Conservation (phyloP, 1,140 invertebrate genomes). For the Hypsibius dujardini region DNA sequence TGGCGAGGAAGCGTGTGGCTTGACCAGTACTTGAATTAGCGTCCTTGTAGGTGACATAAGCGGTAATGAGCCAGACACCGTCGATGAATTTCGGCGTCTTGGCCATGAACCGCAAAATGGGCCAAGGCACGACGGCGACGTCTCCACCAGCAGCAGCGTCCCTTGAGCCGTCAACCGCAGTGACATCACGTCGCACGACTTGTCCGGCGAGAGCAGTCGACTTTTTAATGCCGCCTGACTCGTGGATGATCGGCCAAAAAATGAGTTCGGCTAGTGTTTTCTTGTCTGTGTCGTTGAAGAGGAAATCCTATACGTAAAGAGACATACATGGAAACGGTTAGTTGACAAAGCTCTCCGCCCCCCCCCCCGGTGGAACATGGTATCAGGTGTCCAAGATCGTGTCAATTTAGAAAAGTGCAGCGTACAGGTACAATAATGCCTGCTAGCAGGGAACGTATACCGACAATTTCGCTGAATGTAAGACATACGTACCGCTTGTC, state of each 20-base stretch:
- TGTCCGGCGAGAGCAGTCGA: neutral
- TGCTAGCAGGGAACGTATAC: too few relatives aligned
- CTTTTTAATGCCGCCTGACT: neutral
- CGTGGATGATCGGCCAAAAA: slow-evolving; percentile 11
- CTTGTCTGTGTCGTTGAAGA: neutral
- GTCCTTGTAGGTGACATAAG: neutral
- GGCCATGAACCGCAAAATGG: neutral
- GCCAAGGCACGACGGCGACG: neutral
- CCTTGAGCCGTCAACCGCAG: neutral
- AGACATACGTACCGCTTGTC: neutral
- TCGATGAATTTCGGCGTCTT: neutral
- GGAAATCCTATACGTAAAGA: slow-evolving; percentile 6
- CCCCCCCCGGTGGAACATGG: neutral
- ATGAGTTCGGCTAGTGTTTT: neutral
- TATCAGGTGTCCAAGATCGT: neutral
- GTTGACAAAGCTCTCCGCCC: neutral
- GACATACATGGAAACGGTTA: neutral
- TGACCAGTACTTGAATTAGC: neutral
- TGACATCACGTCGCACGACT: neutral
- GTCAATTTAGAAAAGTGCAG: neutral
- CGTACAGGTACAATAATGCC: neutral
- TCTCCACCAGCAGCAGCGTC: neutral
- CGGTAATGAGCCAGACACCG: neutral
- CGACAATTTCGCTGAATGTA: too few relatives aligned
- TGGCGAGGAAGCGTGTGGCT: neutral